A percentile compares a stretch with the other conserved stretches of the same genome.
Conservation (phyloP, 2,888 invertebrate genomes). For the Drosophila histrio region DNA sequence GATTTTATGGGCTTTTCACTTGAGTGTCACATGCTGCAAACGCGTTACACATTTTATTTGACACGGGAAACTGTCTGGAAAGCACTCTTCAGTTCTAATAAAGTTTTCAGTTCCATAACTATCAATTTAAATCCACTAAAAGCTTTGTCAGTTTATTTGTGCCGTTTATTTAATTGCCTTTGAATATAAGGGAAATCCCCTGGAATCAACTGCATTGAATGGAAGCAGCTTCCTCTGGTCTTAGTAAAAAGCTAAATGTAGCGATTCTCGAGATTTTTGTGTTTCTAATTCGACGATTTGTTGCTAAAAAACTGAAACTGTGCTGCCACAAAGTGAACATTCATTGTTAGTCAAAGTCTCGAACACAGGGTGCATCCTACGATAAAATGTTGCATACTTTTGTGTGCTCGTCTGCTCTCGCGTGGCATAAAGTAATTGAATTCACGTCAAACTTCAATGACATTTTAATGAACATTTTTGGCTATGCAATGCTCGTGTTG, state of each 20-base stretch:
- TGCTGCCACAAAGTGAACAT: background rate
- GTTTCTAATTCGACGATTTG: background rate
- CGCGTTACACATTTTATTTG: conserved; percentile 28
- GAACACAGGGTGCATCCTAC: background rate
- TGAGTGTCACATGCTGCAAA: conserved; percentile 41
- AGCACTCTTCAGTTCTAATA: conserved; percentile 21
- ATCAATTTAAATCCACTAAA: conserved; percentile 52
- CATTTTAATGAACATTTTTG: conserved; percentile 56
- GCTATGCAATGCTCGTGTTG: background rate
- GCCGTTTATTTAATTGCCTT: no score
- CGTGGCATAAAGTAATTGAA: conserved; percentile 21
- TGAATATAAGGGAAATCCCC: no score
- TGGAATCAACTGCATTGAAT: no score
- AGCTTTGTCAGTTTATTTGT: conserved; percentile 48
- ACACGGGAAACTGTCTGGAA: conserved; percentile 4
- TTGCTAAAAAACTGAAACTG: background rate
- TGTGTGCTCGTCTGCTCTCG: background rate
- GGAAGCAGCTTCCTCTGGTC: no score
- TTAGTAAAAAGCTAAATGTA: no score
- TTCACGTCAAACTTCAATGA: conserved; percentile 50
- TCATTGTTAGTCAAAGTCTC: background rate
- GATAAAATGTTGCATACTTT: conserved; percentile 1
- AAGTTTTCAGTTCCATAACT: conserved; percentile 45
- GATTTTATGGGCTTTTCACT: conserved; percentile 45
- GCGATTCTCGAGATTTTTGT: no score